phyloP scores from a whole-genome alignment of 92 coral and sea anemone genomes.

The Siderastrea siderea region DNA sequence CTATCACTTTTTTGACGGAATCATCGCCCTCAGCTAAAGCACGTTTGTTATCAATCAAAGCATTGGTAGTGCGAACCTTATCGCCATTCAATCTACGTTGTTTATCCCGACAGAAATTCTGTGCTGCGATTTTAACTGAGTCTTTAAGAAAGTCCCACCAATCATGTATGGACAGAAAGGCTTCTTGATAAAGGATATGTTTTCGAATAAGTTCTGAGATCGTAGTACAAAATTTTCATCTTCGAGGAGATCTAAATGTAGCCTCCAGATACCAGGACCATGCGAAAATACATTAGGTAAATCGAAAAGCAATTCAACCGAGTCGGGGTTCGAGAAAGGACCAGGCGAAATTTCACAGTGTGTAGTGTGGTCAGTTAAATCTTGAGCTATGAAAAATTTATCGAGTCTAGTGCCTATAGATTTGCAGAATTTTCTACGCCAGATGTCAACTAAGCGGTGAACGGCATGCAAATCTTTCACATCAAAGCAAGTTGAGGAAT shows the following conservation, averaged over 20 bases:
- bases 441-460: not conserved
- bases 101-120: too few relatives aligned
- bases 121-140: not conserved
- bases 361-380: not conserved
- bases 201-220: not conserved
- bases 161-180: not conserved
- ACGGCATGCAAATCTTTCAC: not conserved
- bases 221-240: not conserved
- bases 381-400: not conserved
- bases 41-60: not conserved
- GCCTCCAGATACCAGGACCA: conserved; percentile 12
- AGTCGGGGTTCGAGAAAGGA: not conserved
- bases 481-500: not conserved
- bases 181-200: not conserved
- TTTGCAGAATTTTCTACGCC: too few relatives aligned
- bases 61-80: not conserved
- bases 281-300: not conserved
- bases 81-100: not conserved
- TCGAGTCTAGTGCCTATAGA: too few relatives aligned
- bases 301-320: not conserved
- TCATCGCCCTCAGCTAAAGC: not conserved
- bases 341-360: not conserved
- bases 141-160: conserved; percentile 25
- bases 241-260: not conserved
- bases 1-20: not conserved